Conservation (phyloP, 2,888 invertebrate genomes). For the Andrena chrysosceles region DNA sequence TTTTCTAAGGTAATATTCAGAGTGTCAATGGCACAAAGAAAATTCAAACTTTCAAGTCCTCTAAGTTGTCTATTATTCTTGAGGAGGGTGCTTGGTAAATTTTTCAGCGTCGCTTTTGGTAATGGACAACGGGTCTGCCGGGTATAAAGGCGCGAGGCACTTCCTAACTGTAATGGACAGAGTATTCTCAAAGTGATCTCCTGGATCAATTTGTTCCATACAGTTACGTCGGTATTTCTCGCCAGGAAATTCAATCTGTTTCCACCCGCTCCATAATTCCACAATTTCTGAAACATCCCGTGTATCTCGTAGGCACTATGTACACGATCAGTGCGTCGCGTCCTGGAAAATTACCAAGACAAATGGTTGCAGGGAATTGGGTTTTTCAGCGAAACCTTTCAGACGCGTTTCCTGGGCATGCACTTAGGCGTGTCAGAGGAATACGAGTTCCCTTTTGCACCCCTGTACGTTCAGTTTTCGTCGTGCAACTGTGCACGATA, state of each 20-base stretch:
- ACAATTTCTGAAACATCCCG: neutral
- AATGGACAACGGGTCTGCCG: neutral
- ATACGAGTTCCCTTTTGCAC: slow-evolving; percentile 39
- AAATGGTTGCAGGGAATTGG: slow-evolving; percentile 9
- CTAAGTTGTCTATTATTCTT: neutral
- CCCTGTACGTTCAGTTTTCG: slow-evolving; percentile 22
- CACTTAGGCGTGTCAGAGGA: slow-evolving; percentile 19
- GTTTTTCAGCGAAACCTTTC: slow-evolving; percentile 25
- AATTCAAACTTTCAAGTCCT: neutral
- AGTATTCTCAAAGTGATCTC: neutral
- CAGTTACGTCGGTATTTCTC: neutral
- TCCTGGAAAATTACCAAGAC: slow-evolving; percentile 27
- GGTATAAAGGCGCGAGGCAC: neutral
- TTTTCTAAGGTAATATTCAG: neutral
- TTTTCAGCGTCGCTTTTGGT: neutral
- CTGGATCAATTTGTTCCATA: neutral
- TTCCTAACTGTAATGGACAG: neutral
- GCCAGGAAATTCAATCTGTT: slow-evolving; percentile 15
- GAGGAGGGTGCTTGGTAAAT: neutral
- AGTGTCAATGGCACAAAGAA: neutral
- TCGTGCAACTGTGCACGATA: slow-evolving; percentile 14
- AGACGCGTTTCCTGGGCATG: slow-evolving; percentile 15
- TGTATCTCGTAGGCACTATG: neutral
- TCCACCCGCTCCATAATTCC: neutral
- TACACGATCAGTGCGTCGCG: neutral